Evolutionary conservation across 2,113 vertebrate genomes (phyloP), one percentile per base, ranked within the genome.

Genomic region (Melospiza melodia): DNA sequence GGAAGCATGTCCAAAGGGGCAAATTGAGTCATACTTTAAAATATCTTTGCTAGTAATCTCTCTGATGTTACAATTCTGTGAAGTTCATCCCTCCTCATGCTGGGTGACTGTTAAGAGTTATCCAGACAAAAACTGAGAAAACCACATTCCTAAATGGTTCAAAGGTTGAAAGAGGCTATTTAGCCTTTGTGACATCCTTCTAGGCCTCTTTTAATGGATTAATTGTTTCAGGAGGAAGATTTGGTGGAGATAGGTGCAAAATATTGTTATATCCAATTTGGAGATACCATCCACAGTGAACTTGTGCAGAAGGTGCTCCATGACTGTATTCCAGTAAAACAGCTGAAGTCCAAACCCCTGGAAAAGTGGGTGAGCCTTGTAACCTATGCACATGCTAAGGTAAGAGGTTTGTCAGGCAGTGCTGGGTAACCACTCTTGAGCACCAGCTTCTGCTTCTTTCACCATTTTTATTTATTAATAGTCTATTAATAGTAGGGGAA

Each of bases 301-400:
- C 95, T 98, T 3, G 94, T 98, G 48, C 98, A 95, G 94, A 97
- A 97, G 71, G 98, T 98, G 10, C 98, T 99, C 57, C 97, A 98
- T 58, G 98, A 98, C 66, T 99, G 98, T 75, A 94, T 99, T 82
- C 98, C 97, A 87, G 94, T 59, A 71, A 97, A 98, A 87, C 97
- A 98, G 87, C 95, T 99, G 86, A 98, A 98, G 87, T 98, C 97
- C 69, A 99, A 98, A 93, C 89, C 99, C 51, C 97, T 98, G 20
- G 98, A 97, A 91, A 98, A 98, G 88, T 99, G 99, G 99, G 89
- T 97, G 41, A 98, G 98, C 90, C 98, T 99, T 79, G 88, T 99
- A 94, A 98, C 97, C 91, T 95, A 98, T 0, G 97, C 98, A 76
- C 98, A 98, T 5, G 84, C 98, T 61, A 97, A 99, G 98, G 99